Evolutionary conservation across 2,113 vertebrate genomes (phyloP), one percentile per base, ranked within the genome.

Genomic region (Agapornis roseicollis): DNA sequence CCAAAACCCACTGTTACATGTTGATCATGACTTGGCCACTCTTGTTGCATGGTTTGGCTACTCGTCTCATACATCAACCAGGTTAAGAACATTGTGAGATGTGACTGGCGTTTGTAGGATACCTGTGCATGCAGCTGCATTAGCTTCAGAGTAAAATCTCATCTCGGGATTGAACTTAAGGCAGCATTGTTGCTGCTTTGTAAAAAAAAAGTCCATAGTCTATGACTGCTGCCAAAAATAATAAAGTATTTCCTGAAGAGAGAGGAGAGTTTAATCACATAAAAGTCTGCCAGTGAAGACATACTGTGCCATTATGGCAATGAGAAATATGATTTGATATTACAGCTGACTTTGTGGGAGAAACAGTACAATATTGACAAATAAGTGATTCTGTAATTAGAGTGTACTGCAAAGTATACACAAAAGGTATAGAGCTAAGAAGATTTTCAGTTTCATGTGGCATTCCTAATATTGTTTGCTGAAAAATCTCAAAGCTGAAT

Each of bases 181-280:
- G 37, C 22, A 91, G 19, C 44, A 72, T 50, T 87, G 35, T n/a
- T 85, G 37, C 19, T 94, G 31, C 53, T 83, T 91, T n/a, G 58
- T 85, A 74, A 52, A 72, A 68, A 77, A 71, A 68, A 77, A 20
- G 11, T 53, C 49, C 85, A 13, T 58, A 27, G 42, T 73, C 42
- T 86, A 46, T 88, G 82, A 63, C 68, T 95, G 60, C 72, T 96
- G 94, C 80, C 50, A 85, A 80, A 94, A 93, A 93, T 73, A 94
- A 90, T 93, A 72, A 83, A 77, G 66, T 42, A 88, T 25, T 88
- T 90, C 23, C 68, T 77, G 60, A 80, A 72, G 76, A 90, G 87
- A 83, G 28, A 93, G 85, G 76, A 85, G 72, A 63, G 88, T 83
- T 90, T 93, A 90, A 92, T 86, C 42, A 47, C n/a, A 88, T 76